Percentiles rank a stretch among this genome's conserved stretches.
Evolutionary conservation across 1,140 invertebrate genomes (phyloP).

Genomic region (Sinonovacula constricta): DNA sequence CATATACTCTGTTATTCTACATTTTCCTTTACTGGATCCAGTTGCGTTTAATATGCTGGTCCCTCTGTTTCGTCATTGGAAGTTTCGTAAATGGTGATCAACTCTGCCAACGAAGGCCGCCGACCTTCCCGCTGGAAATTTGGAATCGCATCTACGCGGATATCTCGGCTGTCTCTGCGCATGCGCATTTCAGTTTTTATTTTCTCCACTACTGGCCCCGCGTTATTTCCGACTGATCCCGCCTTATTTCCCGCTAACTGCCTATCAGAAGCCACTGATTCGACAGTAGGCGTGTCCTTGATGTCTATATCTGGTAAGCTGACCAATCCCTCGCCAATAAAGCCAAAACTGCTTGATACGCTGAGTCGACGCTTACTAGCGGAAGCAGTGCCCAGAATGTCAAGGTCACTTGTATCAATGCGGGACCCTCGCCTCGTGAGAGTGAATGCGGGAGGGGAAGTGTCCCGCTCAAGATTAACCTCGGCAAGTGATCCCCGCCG

Average conservation of each 20-base stretch:
- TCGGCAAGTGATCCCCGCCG: constrained; percentile 42
- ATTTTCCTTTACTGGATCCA: no score
- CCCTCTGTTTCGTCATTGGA: constrained; percentile 14
- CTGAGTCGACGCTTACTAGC: not conserved
- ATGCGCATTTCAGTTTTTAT: not conserved
- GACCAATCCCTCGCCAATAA: not conserved
- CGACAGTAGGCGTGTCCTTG: not conserved
- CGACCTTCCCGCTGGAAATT: constrained; percentile 8
- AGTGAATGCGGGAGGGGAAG: not conserved
- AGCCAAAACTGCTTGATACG: not conserved
- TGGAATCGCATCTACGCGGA: not conserved
- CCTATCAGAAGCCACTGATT: not conserved
- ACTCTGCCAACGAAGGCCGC: constrained; percentile 42
- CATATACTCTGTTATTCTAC: no score
- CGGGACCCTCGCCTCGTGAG: constrained; percentile 11
- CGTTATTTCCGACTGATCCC: not conserved
- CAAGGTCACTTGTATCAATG: constrained; percentile 21
- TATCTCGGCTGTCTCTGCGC: constrained; percentile 3
- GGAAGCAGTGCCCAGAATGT: constrained; percentile 19
- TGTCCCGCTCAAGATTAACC: constrained; percentile 17
- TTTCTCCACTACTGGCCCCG: not conserved
- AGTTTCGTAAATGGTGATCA: constrained; percentile 46
- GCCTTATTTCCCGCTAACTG: not conserved
- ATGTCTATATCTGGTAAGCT: not conserved
- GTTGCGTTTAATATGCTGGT: no score